Percentiles rank a stretch among this genome's conserved stretches.
Evolutionary conservation across 2,888 invertebrate species (phyloP).

Genomic region (Andrena dorsata): DNA sequence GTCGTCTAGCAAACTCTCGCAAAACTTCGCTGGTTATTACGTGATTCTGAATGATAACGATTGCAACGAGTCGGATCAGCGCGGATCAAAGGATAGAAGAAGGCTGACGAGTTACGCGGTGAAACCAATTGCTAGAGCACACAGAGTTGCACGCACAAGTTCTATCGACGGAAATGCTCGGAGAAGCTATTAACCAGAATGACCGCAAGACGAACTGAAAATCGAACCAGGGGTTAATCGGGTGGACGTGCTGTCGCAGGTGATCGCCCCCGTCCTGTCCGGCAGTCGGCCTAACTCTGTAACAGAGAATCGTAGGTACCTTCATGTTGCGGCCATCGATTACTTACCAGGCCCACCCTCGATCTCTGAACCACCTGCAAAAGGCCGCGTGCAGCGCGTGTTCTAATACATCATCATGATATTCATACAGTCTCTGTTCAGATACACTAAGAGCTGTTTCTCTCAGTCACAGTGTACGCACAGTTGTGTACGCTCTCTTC

Average conservation of each 20-base stretch:
- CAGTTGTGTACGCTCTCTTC: conserved; percentile 78
- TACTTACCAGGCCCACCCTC: conserved; percentile 82
- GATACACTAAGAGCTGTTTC: conserved; percentile 79
- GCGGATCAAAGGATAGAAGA: conserved; percentile 34
- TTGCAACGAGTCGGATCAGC: conserved; percentile 34
- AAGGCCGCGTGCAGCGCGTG: conserved; percentile 84
- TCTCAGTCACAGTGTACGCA: conserved; percentile 81
- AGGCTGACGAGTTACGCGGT: conserved; percentile 25
- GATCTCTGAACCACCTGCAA: conserved; percentile 82
- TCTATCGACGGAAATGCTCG: conserved; percentile 24
- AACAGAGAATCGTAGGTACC: conserved; percentile 80
- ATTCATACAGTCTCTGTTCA: conserved; percentile 83
- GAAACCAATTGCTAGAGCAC: conserved; percentile 34
- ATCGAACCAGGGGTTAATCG: conserved; percentile 69
- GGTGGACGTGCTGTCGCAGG: conserved; percentile 40
- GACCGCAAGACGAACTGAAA: conserved; percentile 71
- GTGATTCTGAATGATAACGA: conserved; percentile 15
- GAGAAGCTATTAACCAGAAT: conserved; percentile 68
- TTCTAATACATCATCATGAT: conserved; percentile 84
- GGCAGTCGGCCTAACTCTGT: conserved; percentile 64
- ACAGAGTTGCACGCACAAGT: not conserved
- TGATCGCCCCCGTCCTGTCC: conserved; percentile 29
- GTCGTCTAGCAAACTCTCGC: conserved; percentile 18
- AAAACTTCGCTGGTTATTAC: conserved; percentile 9
- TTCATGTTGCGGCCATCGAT: conserved; percentile 83